A percentile compares a stretch with the other conserved stretches of the same genome.
Evolutionary conservation across 2,113 vertebrate genomes (phyloP).

Genomic region (Sinocyclocheilus anophthalmus): DNA sequence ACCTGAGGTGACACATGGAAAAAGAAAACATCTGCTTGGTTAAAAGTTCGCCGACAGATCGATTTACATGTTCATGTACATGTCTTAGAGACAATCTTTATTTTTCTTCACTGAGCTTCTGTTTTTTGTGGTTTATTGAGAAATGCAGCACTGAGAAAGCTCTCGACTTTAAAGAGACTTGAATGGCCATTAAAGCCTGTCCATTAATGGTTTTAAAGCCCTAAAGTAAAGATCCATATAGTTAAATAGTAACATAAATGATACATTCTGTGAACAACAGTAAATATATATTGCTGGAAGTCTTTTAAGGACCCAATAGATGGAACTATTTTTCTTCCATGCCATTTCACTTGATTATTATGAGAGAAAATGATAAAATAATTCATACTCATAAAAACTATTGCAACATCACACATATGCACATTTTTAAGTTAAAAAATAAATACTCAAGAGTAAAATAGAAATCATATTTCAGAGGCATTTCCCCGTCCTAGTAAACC

Average conservation of each 20-base stretch:
- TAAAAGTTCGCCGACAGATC: background rate
- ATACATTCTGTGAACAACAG: background rate
- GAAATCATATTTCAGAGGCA: background rate
- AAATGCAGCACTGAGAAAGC: background rate
- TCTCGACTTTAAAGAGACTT: background rate
- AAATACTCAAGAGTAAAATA: background rate
- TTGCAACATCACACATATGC: background rate
- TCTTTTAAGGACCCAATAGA: background rate
- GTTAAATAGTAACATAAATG: slow-evolving; percentile 18
- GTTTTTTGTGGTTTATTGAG: background rate
- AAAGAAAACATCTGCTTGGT: background rate
- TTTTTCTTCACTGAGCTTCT: background rate
- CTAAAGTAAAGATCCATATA: slow-evolving; percentile 5
- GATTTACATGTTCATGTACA: background rate
- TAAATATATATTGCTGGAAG: background rate
- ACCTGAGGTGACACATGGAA: slow-evolving; percentile 48
- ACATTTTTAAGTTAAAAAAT: background rate
- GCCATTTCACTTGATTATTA: background rate
- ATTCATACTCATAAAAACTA: background rate
- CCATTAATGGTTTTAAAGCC: background rate
- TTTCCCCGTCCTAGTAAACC: too few species aligned
- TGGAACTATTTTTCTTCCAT: background rate
- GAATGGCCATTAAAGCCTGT: background rate
- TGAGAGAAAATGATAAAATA: background rate
- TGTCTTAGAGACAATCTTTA: background rate